Percentiles rank a stretch among this genome's conserved stretches.
phyloP scores from a whole-genome alignment of 2,797 vertebrate genomes.

The Pangasius mekongensis region DNA sequence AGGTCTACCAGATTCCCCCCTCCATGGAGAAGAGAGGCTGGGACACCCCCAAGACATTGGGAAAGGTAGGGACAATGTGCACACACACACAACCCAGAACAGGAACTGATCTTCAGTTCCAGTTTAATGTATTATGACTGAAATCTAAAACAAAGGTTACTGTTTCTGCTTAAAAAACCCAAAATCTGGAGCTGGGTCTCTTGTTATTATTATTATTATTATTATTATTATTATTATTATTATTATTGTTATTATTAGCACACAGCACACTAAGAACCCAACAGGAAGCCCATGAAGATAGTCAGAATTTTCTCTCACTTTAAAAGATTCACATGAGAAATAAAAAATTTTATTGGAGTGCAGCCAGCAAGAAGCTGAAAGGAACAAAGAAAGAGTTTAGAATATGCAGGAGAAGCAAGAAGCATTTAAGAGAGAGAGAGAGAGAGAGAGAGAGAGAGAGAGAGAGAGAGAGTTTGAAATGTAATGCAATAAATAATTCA shows the following conservation, averaged over 20 bases:
- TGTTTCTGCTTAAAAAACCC: background rate
- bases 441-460: background rate
- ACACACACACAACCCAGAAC: background rate
- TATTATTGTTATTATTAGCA: background rate
- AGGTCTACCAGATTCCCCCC: constrained; percentile 71
- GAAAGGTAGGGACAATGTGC: constrained; percentile 82
- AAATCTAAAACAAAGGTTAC: background rate
- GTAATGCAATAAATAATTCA: constrained; percentile 53
- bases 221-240: background rate
- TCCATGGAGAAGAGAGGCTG: constrained; percentile 84
- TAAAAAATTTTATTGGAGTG: background rate
- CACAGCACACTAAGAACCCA: background rate
- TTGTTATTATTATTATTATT: background rate
- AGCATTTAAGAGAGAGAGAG: background rate
- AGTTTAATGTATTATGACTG: background rate
- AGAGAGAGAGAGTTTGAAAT: background rate
- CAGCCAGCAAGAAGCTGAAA: constrained; percentile 1
- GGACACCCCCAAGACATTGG: constrained; percentile 83
- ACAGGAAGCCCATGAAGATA: background rate
- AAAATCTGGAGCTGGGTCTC: background rate
- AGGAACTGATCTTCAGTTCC: background rate
- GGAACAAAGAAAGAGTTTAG: constrained; percentile 1
- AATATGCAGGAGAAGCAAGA: background rate
- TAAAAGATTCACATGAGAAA: constrained; percentile 7
- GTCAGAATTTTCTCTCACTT: background rate